phyloP scores from a whole-genome alignment of 2,888 invertebrate genomes.

The Rotaria socialis region DNA sequence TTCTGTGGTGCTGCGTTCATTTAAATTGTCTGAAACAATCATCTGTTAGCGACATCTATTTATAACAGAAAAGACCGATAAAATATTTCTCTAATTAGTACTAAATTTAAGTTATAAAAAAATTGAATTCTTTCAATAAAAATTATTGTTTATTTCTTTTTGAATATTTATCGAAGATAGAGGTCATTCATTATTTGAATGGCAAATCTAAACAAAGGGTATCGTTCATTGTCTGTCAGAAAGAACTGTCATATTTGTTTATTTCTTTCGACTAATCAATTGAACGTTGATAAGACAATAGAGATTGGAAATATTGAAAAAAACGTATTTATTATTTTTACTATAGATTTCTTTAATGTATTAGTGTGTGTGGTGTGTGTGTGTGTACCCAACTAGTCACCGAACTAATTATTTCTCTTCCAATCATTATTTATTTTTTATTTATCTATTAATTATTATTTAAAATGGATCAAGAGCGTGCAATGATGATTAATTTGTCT shows the following conservation, averaged over 20 bases:
- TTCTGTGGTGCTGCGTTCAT: background rate
- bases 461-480: slow-evolving; percentile 12
- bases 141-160: background rate
- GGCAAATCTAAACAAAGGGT: slow-evolving; percentile 6
- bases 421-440: slow-evolving; percentile 24
- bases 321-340: background rate
- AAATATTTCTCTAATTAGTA: background rate
- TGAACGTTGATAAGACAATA: background rate
- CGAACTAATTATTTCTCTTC: background rate
- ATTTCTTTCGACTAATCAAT: background rate
- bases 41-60: background rate
- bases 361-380: background rate
- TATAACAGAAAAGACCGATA: background rate
- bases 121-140: background rate
- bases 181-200: background rate
- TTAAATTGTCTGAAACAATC: background rate
- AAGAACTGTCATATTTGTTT: background rate
- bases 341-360: background rate
- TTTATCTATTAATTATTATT: slow-evolving; percentile 8
- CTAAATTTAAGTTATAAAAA: background rate
- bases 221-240: slow-evolving; percentile 9
- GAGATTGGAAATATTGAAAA: too few relatives aligned
- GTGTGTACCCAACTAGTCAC: slow-evolving; percentile 6
- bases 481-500: slow-evolving; percentile 29
- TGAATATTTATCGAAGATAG: background rate